These are phyloP conservation scores for Neelides folsomi DNA, from an alignment of 2,888 invertebrate genomes.

Conservation along the genomic window DNA sequence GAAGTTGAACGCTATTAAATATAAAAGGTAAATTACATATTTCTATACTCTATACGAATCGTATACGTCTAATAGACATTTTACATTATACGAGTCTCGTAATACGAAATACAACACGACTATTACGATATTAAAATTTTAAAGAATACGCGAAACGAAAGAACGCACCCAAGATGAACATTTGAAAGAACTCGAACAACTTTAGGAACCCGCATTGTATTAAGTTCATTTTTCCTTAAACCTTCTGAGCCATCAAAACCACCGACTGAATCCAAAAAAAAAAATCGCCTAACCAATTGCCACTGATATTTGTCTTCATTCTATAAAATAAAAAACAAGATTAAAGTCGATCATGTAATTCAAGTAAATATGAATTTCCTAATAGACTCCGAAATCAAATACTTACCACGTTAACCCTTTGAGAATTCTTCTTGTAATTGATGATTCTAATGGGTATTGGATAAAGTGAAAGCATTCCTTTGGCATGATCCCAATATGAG, in stretches of 20 bases:
- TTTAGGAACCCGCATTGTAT: conserved; percentile 1
- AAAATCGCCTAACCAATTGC: conserved; percentile 55
- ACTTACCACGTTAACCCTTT: conserved; percentile 37
- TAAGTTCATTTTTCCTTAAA: conserved; percentile 1
- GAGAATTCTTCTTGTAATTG: conserved; percentile 40
- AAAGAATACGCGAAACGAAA: too few species aligned
- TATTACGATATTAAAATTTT: too few species aligned
- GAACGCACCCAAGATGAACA: conserved; percentile 17
- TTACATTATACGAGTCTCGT: too few species aligned
- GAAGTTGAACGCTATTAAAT: conserved; percentile 23
- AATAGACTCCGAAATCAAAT: too few species aligned
- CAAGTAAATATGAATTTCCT: too few species aligned
- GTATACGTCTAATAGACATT: too few species aligned
- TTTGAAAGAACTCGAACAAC: conserved; percentile 18
- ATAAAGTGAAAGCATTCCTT: conserved; percentile 38
- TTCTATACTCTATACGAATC: too few species aligned
- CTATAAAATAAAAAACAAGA: too few species aligned
- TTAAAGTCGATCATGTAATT: too few species aligned
- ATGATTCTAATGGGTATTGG: conserved; percentile 46
- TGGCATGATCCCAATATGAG: conserved; percentile 38
- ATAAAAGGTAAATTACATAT: too few species aligned
- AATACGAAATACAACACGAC: too few species aligned
- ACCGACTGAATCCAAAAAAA: conserved; percentile 49
- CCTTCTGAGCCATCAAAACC: conserved; percentile 34
- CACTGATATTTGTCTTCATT: conserved; percentile 44